phyloP scores from a whole-genome alignment of 2,888 invertebrate genomes.

The Drosophila borealis region DNA sequence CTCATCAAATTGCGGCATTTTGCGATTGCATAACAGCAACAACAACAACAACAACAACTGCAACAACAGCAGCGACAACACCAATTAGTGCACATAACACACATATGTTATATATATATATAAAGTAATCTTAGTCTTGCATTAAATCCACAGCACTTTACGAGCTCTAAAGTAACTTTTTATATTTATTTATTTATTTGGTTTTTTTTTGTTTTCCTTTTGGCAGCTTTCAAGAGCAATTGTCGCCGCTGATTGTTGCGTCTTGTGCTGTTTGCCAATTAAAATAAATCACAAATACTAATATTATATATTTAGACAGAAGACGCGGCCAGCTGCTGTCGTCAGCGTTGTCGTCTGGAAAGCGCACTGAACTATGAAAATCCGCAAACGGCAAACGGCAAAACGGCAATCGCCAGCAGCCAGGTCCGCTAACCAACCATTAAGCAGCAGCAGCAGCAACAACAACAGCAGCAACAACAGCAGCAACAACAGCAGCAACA shows the following conservation, averaged over 20 bases:
- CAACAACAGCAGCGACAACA: constrained; percentile 26
- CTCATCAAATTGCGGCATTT: constrained; percentile 83
- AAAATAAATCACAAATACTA: constrained; percentile 34
- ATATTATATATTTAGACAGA: constrained; percentile 27
- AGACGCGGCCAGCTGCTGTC: constrained; percentile 49
- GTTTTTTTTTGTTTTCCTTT: constrained; percentile 27
- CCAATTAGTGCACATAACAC: constrained; percentile 34
- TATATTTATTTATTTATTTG: constrained; percentile 5
- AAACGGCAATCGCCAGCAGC: constrained; percentile 51
- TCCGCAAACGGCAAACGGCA: constrained; percentile 55
- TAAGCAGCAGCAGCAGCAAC: constrained; percentile 45
- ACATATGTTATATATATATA: constrained; percentile 1
- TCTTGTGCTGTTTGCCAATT: constrained; percentile 24
- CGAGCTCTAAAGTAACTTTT: constrained; percentile 3
- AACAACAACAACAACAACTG: constrained; percentile 8
- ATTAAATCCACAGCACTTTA: constrained; percentile 20
- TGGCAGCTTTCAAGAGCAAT: constrained; percentile 59
- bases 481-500: constrained; percentile 26
- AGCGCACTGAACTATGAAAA: constrained; percentile 82
- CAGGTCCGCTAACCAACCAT: constrained; percentile 59
- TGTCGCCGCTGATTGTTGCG: constrained; percentile 26
- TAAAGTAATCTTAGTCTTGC: constrained; percentile 4
- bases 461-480: constrained; percentile 14
- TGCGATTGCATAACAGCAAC: constrained; percentile 79
- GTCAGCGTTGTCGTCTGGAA: constrained; percentile 74